Evolutionary conservation across 2,113 vertebrate genomes (phyloP), one percentile per base, ranked within the genome.

Genomic region (Chionodraco myersi): DNA sequence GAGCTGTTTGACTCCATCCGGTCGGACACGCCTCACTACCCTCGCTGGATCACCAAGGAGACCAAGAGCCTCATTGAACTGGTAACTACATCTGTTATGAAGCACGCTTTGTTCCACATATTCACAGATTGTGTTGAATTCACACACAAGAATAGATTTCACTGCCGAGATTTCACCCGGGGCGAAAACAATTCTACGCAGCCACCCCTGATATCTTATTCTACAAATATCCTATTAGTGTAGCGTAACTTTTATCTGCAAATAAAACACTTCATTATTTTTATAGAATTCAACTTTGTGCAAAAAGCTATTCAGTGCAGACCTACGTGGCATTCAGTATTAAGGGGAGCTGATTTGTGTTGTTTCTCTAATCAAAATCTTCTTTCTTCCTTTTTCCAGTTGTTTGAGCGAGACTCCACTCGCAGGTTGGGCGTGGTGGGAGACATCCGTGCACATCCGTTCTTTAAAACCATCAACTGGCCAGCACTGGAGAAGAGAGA

Each of bases 1-100:
- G 97, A 99, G n/a, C 91, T 99, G 71, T 99, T 99, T 49, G 97
- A 99, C 89, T 97, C 98, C 11, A 99, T 99, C 89, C 94, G 97
- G 21, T 90, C 96, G 54, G 97, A 99, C 82, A 94, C 90, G 0
- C 98, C 97, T 1, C 96, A 98, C 87, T 99, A 96, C 83, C 98
- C 98, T 4, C 96, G 97, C 56, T 99, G 97, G 98, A 97, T 99
- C 82, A 96, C 96, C 84, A 96, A 95, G 89, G 98, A 99, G 79
- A 94, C 97, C 2, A 98, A 96, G 86, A 96, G 95, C 77, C 90
- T 99, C 21, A 86, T 99, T 57, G 97, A 99, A 83, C 96, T 95
- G 96, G 98, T 98, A 75, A 12, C 11, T 16, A 21, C 76, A 21
- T 10, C 1, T 30, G 13, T 53, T 14, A 18, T 57, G 9, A 48